phyloP scores from a whole-genome alignment of 2,888 invertebrate genomes.

The Idaea biselata region DNA sequence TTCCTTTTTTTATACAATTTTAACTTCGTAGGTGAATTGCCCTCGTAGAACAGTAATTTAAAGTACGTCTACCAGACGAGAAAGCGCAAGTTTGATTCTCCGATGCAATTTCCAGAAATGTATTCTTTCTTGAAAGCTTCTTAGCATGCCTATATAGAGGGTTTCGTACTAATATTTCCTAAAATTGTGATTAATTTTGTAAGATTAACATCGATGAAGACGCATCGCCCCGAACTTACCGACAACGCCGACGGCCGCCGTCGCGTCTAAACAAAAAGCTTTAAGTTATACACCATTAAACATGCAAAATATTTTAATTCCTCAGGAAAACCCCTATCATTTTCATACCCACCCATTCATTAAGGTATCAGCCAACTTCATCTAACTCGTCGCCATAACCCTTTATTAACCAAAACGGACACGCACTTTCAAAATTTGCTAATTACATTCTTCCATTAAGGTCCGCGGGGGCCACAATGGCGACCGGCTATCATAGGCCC shows the following conservation, averaged over 20 bases:
- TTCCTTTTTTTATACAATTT: too few relatives aligned
- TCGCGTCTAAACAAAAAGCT: not conserved
- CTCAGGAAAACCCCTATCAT: constrained; percentile 5
- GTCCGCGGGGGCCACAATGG: constrained; percentile 21
- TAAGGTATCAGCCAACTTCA: constrained; percentile 12
- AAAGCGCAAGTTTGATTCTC: too few relatives aligned
- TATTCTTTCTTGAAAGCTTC: too few relatives aligned
- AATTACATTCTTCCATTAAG: constrained; percentile 62
- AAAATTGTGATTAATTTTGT: too few relatives aligned
- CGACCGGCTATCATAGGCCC: constrained; percentile 51
- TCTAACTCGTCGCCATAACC: constrained; percentile 41
- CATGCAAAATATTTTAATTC: not conserved
- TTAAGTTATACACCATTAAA: not conserved
- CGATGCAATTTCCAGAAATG: too few relatives aligned
- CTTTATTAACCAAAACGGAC: constrained; percentile 52
- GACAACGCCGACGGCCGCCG: not conserved
- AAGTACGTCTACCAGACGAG: too few relatives aligned
- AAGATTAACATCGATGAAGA: too few relatives aligned
- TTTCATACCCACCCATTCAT: constrained; percentile 5
- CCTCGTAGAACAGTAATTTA: too few relatives aligned
- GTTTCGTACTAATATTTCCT: too few relatives aligned
- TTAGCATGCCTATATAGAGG: too few relatives aligned
- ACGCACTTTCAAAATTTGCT: constrained; percentile 66
- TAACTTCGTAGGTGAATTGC: too few relatives aligned
- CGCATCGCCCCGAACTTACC: too few relatives aligned